phyloP scores from a whole-genome alignment of 2,113 vertebrate genomes.

The Monarcha castaneiventris region DNA sequence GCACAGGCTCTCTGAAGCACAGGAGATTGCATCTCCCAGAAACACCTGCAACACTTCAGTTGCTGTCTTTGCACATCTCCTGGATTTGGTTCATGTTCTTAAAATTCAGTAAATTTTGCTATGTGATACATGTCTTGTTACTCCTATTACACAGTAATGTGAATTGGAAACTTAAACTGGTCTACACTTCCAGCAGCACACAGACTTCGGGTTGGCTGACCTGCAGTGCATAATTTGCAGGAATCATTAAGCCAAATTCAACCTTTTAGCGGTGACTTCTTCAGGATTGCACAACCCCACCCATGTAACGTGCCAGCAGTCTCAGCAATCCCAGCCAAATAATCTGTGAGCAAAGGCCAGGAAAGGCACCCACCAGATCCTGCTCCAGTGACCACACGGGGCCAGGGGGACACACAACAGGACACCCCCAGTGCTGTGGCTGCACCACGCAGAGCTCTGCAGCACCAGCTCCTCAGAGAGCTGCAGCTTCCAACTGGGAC shows the following conservation, averaged over 20 bases:
- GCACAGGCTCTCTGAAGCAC: background rate
- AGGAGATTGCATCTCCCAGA: background rate
- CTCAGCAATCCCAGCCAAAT: background rate
- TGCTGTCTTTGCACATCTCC: background rate
- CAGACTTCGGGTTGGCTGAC: background rate
- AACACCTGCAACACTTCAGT: background rate
- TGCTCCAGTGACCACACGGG: background rate
- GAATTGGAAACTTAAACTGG: background rate
- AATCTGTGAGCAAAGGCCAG: background rate
- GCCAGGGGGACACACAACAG: accelerated
- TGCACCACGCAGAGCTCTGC: background rate
- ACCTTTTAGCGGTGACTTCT: background rate
- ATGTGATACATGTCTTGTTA: background rate
- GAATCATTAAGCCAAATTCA: background rate
- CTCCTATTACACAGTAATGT: background rate
- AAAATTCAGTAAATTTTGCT: background rate
- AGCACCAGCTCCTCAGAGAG: background rate
- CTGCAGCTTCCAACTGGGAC: background rate
- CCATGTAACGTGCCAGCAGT: background rate
- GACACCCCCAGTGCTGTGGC: background rate
- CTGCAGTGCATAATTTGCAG: background rate
- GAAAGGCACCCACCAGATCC: background rate
- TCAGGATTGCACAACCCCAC: background rate
- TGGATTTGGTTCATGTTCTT: background rate
- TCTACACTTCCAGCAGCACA: background rate